Base-by-base conservation (phyloP, 2,888 invertebrate species). In the Zaprionus bogoriensis region DNA sequence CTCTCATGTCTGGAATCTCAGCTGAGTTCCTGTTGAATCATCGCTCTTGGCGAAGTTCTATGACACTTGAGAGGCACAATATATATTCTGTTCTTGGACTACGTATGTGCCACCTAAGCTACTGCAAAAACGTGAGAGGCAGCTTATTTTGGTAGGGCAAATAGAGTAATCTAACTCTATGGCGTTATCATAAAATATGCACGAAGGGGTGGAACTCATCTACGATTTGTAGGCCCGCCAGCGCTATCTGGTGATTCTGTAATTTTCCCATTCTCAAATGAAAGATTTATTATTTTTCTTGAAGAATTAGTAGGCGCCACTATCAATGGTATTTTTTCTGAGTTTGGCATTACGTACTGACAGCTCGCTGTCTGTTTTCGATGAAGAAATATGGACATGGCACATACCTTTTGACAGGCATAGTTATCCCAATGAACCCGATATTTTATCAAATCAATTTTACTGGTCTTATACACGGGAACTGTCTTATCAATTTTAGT, bases 121-220 rank as follows among this genome's bases (percentile, higher is more conserved):
- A 77, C 85, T 81, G 80, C 80, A 87, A 70, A n/a, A 74, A 77
- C 78, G 76, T 87, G 79, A 67, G 60, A 42, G 47, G 41, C 54
- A 57, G 44, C 53, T 32, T 58, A 45, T 63, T 71, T 85, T 53
- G 23, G 55, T 27, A 53, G 53, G 50, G 20, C 77, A 79, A 85
- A 85, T 77, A 81, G 25, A 44, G 47, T 72, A 67, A 78, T 86
- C 83, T 54, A 10, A 2, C 27, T 70, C 12, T n/a, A 20, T 61
- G 42, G 36, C 58, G 48, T 55, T 66, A 68, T 85, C 82, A 50
- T 67, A 48, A 10, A 22, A 59, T 30, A 61, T 14, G 17, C 38
- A 25, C 9, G 7, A 25, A 2, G 10, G 27, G 10, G 4, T 36
- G 32, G 32, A 1, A 5, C 12, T 30, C 27, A n/a, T n/a, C n/a